Percentiles rank a stretch among this genome's conserved stretches.
Conservation (phyloP, 1,140 invertebrate species). For the Lutraria rhynchaena region DNA sequence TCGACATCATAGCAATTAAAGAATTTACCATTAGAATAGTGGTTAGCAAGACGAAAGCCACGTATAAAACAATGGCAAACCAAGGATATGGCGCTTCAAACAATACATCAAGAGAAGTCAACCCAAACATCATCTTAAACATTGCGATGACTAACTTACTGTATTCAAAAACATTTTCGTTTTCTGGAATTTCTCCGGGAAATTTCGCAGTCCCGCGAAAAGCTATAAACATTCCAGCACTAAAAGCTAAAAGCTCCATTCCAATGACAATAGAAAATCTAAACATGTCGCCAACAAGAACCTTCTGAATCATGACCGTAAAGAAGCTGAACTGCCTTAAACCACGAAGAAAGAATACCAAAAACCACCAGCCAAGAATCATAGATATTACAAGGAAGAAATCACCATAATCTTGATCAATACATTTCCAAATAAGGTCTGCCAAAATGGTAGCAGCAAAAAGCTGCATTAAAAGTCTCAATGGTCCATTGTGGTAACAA, state of each 20-base stretch:
- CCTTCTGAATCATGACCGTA: constrained; percentile 67
- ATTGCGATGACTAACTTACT: constrained; percentile 6
- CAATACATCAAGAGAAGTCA: constrained; percentile 26
- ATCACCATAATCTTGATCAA: constrained; percentile 48
- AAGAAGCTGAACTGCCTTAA: constrained; percentile 66
- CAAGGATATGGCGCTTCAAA: constrained; percentile 33
- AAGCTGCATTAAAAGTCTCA: constrained; percentile 54
- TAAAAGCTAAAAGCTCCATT: constrained; percentile 63
- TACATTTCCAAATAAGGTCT: constrained; percentile 50
- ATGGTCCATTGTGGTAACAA: constrained; percentile 61
- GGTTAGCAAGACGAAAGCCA: constrained; percentile 41
- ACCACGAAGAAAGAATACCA: constrained; percentile 64
- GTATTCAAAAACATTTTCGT: constrained; percentile 30
- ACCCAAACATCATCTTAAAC: constrained; percentile 57
- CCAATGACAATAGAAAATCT: constrained; percentile 64
- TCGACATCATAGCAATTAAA: constrained; percentile 55
- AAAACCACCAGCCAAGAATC: constrained; percentile 67
- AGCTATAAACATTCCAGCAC: constrained; percentile 57
- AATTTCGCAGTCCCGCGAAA: constrained; percentile 39
- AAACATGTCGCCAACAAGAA: constrained; percentile 63
- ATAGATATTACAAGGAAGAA: constrained; percentile 61
- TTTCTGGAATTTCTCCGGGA: not conserved
- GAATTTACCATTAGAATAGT: constrained; percentile 50
- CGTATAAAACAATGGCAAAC: constrained; percentile 34
- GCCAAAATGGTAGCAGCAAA: constrained; percentile 49